Conservation (phyloP, 2,797 vertebrate genomes). For the Florisuga fusca region DNA sequence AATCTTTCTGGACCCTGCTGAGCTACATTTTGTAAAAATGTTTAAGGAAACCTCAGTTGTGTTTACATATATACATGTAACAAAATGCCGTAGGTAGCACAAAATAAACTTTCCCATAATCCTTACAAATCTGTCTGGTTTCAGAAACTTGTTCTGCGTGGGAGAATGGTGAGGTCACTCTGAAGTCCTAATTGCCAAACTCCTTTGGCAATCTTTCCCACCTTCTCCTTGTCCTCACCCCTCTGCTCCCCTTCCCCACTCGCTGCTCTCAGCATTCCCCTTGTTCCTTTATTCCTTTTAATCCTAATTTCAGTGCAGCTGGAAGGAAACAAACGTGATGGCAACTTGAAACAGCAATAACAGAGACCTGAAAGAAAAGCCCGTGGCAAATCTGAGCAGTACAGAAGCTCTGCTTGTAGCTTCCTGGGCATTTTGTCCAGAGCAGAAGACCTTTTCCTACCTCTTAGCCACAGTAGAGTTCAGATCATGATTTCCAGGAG, state of each 20-base stretch:
- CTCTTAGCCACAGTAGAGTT: neutral
- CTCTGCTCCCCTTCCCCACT: constrained; percentile 16
- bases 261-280: neutral
- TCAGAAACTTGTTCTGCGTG: constrained; percentile 44
- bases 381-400: neutral
- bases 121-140: constrained; percentile 52
- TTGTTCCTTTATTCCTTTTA: neutral
- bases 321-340: neutral
- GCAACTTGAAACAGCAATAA: neutral
- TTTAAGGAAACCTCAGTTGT: constrained; percentile 27
- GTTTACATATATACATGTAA: neutral
- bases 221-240: constrained; percentile 35
- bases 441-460: neutral
- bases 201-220: constrained; percentile 21
- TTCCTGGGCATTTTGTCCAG: rapidly evolving
- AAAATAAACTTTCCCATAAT: constrained; percentile 60
- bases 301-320: neutral
- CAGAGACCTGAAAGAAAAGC: neutral
- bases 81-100: constrained; percentile 41
- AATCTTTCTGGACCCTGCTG: neutral
- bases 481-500: neutral
- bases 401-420: neutral
- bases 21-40: neutral
- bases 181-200: constrained; percentile 8
- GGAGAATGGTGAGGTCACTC: constrained; percentile 60